Percentiles rank a stretch among this genome's conserved stretches.
phyloP scores from a whole-genome alignment of 2,888 invertebrate species.

The Apotomis capreana region DNA sequence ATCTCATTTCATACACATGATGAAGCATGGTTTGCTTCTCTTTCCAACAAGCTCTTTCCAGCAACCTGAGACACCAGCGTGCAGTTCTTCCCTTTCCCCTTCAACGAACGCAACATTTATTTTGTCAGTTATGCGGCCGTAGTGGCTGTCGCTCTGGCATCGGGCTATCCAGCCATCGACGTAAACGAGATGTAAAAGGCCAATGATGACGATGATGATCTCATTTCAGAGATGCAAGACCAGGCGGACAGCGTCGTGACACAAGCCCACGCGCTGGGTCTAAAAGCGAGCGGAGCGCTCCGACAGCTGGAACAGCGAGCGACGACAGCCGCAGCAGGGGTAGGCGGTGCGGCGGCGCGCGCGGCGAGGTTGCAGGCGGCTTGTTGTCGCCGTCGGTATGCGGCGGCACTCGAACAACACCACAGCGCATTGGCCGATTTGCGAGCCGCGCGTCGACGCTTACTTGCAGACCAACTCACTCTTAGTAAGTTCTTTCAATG shows the following conservation, averaged over 20 bases:
- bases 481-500: slow-evolving; percentile 71
- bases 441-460: slow-evolving; percentile 76
- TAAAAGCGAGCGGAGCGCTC: slow-evolving; percentile 81
- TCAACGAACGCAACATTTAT: too few relatives aligned
- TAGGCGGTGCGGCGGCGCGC: slow-evolving; percentile 52
- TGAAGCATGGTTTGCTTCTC: too few relatives aligned
- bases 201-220: background rate
- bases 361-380: slow-evolving; percentile 76
- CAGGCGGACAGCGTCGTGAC: slow-evolving; percentile 84
- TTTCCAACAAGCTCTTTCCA: too few relatives aligned
- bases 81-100: too few relatives aligned
- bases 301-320: slow-evolving; percentile 72
- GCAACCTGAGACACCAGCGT: too few relatives aligned
- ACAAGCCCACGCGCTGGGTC: slow-evolving; percentile 78
- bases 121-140: too few relatives aligned
- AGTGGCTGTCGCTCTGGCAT: too few relatives aligned
- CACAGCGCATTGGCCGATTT: slow-evolving; percentile 79
- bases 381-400: slow-evolving; percentile 73
- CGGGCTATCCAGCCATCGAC: too few relatives aligned
- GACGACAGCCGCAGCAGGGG: slow-evolving; percentile 50
- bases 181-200: too few relatives aligned
- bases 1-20: too few relatives aligned
- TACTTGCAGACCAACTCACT: slow-evolving; percentile 82
- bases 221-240: slow-evolving; percentile 80
- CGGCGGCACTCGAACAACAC: slow-evolving; percentile 79